phyloP scores from a whole-genome alignment of 30 jellyfish, hydroid and myxozoan species.

The Mastigias papua region DNA sequence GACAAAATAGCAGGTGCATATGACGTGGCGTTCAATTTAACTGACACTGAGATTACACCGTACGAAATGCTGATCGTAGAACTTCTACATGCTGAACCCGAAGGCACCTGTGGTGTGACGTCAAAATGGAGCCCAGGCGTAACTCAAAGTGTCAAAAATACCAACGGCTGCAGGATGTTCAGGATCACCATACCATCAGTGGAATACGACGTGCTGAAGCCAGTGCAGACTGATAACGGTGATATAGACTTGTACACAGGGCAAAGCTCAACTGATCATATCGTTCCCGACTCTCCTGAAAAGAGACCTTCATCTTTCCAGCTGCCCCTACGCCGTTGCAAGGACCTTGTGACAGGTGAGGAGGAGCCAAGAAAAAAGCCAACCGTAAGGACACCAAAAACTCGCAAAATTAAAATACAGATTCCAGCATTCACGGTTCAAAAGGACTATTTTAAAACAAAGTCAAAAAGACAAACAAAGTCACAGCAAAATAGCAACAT shows the following conservation, averaged over 20 bases:
- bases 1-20: conserved; percentile 60
- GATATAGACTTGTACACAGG: conserved; percentile 68
- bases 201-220: conserved; percentile 71
- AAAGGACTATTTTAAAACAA: conserved; percentile 13
- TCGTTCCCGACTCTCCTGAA: conserved; percentile 39
- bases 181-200: conserved; percentile 80
- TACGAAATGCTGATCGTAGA: conserved; percentile 71
- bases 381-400: conserved; percentile 22
- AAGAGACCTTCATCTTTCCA: conserved; percentile 82
- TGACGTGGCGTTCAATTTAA: conserved; percentile 59
- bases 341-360: conserved; percentile 58
- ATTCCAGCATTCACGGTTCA: conserved; percentile 61
- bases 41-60: conserved; percentile 78
- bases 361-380: conserved; percentile 15
- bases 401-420: conserved; percentile 46
- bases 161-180: conserved; percentile 84
- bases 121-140: conserved; percentile 79
- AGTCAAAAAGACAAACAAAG: not conserved
- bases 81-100: conserved; percentile 68
- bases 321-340: conserved; percentile 73
- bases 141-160: conserved; percentile 82
- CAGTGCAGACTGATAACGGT: conserved; percentile 55
- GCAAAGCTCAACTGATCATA: conserved; percentile 66
- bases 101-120: conserved; percentile 89
- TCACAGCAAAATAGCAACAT: not conserved